Conservation (phyloP, 2,113 vertebrate species). For the Passer montanus region DNA sequence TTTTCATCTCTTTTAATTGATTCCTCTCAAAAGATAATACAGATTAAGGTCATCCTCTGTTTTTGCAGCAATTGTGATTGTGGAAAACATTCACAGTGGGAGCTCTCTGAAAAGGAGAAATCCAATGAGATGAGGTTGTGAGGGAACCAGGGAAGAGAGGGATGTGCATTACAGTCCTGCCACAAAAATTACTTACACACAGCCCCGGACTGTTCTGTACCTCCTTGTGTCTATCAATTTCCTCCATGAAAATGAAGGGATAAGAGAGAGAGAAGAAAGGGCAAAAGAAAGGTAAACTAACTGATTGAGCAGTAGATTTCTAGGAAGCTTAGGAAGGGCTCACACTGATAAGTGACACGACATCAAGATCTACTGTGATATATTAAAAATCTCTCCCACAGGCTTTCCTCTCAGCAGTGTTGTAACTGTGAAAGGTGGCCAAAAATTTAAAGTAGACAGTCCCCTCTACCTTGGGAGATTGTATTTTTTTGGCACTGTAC, state of each 20-base stretch:
- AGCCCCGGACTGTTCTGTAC: not conserved
- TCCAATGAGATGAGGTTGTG: not conserved
- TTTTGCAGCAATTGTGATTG: not conserved
- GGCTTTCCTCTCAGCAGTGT: not conserved
- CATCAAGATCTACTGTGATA: not conserved
- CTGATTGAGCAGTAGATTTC: not conserved
- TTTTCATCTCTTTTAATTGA: not conserved
- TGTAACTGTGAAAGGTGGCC: not conserved
- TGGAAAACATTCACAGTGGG: not conserved
- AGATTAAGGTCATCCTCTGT: not conserved
- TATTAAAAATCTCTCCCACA: not conserved
- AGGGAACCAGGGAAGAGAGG: not conserved
- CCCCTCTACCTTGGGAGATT: not conserved
- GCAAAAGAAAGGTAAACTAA: not conserved
- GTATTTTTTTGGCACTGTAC: not conserved
- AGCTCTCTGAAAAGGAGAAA: not conserved
- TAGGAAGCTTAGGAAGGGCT: not conserved
- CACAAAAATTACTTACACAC: not conserved
- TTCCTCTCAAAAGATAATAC: not conserved
- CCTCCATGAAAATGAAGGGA: not conserved
- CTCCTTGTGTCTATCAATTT: not conserved
- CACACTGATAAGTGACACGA: not conserved
- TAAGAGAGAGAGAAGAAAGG: not conserved
- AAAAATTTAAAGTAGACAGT: not conserved
- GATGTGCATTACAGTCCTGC: accelerated